These are phyloP conservation scores for Drosophila pseudoobscura DNA, from an alignment of 1,140 invertebrate genomes.

Conservation along the genomic window DNA sequence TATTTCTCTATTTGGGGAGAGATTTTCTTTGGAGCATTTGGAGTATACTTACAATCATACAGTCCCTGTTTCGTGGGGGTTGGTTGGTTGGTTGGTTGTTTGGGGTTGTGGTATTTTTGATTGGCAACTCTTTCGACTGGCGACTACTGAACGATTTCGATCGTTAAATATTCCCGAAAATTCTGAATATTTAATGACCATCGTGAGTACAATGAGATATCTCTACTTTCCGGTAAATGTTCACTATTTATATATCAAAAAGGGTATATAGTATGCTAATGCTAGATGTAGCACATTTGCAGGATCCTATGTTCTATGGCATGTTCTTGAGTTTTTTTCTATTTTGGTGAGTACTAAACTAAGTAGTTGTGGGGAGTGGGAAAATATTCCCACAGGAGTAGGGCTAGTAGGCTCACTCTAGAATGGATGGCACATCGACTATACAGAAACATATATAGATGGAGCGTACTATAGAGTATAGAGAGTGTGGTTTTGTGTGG, in stretches of 20 bases:
- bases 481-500: conserved; percentile 4
- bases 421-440: conserved; percentile 6
- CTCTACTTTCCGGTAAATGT: conserved; percentile 82
- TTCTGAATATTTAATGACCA: conserved; percentile 70
- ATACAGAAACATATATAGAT: conserved; percentile 12
- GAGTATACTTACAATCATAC: conserved; percentile 43
- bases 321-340: no score
- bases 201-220: conserved; percentile 55
- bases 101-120: conserved; percentile 6
- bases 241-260: conserved; percentile 76
- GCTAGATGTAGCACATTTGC: not conserved
- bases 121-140: conserved; percentile 34
- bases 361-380: no score
- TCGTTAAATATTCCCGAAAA: conserved; percentile 63
- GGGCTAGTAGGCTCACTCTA: no score
- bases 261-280: conserved; percentile 15
- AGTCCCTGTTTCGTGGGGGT: not conserved
- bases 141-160: conserved; percentile 58
- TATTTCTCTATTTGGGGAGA: no score
- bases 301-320: no score
- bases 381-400: no score
- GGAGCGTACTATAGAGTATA: conserved; percentile 9
- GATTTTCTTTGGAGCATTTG: not conserved
- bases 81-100: conserved; percentile 5
- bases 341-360: no score